Evolutionary conservation across 1,140 invertebrate genomes (phyloP).

Genomic region (Delia radicum): DNA sequence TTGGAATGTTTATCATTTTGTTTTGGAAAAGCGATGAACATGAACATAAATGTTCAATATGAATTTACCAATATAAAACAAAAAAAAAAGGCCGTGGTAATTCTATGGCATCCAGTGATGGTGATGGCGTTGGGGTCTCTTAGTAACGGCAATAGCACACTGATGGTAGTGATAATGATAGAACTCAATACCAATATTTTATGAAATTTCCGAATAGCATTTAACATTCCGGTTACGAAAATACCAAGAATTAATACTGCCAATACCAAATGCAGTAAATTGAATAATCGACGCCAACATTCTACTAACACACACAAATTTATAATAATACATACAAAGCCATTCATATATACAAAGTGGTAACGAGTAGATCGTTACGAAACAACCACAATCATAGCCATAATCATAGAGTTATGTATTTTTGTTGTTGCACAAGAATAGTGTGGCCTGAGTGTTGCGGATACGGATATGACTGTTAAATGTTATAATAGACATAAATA

Average conservation of each 20-base stretch:
- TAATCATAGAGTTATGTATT: slow-evolving; percentile 14
- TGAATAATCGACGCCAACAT: slow-evolving; percentile 19
- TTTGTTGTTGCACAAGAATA: slow-evolving; percentile 1
- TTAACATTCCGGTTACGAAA: slow-evolving; percentile 18
- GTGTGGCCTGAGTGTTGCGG: slow-evolving; percentile 7
- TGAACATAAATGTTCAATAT: neutral
- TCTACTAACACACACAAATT: neutral
- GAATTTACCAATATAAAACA: neutral
- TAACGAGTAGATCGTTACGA: slow-evolving; percentile 14
- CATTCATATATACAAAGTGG: neutral
- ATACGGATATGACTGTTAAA: slow-evolving; percentile 14
- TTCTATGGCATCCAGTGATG: neutral
- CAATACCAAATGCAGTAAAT: slow-evolving; percentile 22
- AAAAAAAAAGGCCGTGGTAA: neutral
- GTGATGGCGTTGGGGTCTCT: too few species aligned
- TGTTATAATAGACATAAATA: neutral
- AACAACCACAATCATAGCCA: slow-evolving; percentile 18
- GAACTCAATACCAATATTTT: slow-evolving; percentile 18
- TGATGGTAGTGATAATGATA: neutral
- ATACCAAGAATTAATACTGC: slow-evolving; percentile 20
- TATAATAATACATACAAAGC: neutral
- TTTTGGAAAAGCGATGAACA: neutral
- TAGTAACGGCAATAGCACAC: neutral
- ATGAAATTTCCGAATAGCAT: slow-evolving; percentile 22
- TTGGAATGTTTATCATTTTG: neutral